Evolutionary conservation across 2,797 vertebrate species (phyloP).

Genomic region (Trematomus bernacchii): DNA sequence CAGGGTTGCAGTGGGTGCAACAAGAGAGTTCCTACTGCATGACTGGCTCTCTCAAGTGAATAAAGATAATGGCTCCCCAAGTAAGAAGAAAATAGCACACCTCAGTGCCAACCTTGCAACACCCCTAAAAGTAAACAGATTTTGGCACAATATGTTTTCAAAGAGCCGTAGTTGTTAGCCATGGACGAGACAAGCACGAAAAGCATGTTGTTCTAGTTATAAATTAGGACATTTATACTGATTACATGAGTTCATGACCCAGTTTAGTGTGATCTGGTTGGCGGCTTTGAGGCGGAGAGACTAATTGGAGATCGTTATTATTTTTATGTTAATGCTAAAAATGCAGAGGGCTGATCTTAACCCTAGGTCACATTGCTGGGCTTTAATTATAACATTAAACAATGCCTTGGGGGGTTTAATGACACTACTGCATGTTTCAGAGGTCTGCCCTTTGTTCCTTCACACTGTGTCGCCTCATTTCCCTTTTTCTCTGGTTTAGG

Average conservation of each 20-base stretch:
- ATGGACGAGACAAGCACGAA: constrained; percentile 35
- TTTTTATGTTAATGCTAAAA: constrained; percentile 73
- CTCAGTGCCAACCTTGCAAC: constrained; percentile 12
- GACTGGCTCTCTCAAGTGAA: constrained; percentile 34
- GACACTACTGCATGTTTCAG: constrained; percentile 45
- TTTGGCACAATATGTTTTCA: constrained; percentile 45
- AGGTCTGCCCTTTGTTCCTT: constrained; percentile 37
- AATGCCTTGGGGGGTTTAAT: constrained; percentile 49
- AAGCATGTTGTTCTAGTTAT: constrained; percentile 48
- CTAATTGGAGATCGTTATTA: constrained; percentile 72
- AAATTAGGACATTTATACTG: constrained; percentile 61
- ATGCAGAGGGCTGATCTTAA: constrained; percentile 58
- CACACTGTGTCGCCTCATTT: constrained; percentile 40
- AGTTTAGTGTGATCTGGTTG: constrained; percentile 65
- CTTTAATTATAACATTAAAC: constrained; percentile 75
- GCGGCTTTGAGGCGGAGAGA: constrained; percentile 64
- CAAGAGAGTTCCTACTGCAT: constrained; percentile 24
- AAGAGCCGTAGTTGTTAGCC: constrained; percentile 37
- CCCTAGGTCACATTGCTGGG: constrained; percentile 56
- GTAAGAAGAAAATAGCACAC: constrained; percentile 24
- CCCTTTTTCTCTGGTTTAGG: background rate
- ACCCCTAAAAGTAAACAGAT: background rate
- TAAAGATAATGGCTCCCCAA: constrained; percentile 35
- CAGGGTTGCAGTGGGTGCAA: constrained; percentile 5
- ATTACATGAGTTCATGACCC: constrained; percentile 69